phyloP scores from a whole-genome alignment of 2,888 invertebrate genomes.

The Coremacera marginata region DNA sequence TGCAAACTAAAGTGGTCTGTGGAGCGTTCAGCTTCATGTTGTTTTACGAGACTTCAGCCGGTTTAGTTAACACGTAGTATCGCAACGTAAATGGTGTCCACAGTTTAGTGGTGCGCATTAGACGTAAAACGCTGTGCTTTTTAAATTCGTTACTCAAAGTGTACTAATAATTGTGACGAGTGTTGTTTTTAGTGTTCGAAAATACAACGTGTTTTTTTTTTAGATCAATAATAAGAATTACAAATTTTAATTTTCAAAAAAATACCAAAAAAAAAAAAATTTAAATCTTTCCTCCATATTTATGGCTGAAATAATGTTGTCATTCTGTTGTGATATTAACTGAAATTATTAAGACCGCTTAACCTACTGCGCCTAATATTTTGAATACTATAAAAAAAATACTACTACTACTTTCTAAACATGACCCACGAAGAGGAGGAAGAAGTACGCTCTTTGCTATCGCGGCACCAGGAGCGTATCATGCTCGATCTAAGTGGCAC shows the following conservation, averaged over 20 bases:
- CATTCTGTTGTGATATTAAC: neutral
- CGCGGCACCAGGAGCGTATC: slow-evolving; percentile 75
- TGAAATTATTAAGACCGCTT: neutral
- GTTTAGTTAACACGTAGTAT: slow-evolving; percentile 48
- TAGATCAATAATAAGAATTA: neutral
- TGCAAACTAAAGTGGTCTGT: neutral
- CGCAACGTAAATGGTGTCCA: slow-evolving; percentile 41
- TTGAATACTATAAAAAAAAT: neutral
- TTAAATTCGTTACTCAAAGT: neutral
- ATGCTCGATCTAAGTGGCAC: slow-evolving; percentile 75
- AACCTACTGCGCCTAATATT: neutral
- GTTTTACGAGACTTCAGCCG: slow-evolving; percentile 40
- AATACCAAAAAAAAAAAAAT: neutral
- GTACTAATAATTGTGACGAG: slow-evolving; percentile 9
- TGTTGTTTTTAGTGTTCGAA: neutral
- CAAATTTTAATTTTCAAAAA: neutral
- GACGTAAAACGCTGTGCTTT: slow-evolving; percentile 4
- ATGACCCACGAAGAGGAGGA: slow-evolving; percentile 68
- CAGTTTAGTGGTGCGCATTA: neutral
- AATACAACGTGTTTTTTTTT: neutral
- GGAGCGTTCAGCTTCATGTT: slow-evolving; percentile 3
- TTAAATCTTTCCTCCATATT: too few species aligned
- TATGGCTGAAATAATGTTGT: neutral
- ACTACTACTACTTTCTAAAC: slow-evolving; percentile 39
- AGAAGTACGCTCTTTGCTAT: slow-evolving; percentile 74